phyloP scores from a whole-genome alignment of 2,797 vertebrate genomes.

The Graptemys geographica region DNA sequence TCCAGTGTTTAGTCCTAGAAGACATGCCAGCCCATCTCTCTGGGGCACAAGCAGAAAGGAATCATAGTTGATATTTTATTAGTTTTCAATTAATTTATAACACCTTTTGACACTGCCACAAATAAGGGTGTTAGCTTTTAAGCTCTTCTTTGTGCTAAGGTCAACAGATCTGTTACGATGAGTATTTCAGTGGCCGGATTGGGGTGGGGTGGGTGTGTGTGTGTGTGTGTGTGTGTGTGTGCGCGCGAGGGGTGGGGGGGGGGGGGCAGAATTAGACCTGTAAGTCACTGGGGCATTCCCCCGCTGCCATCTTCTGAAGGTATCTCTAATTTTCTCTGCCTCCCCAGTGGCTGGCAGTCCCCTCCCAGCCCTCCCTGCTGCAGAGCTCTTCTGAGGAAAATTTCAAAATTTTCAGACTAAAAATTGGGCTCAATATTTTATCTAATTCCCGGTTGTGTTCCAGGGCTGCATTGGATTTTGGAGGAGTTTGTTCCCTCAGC shows the following conservation, averaged over 20 bases:
- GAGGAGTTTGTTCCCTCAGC: neutral
- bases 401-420: neutral
- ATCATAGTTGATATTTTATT: too few species aligned
- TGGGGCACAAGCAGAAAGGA: neutral
- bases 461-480: neutral
- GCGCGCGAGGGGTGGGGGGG: too few species aligned
- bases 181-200: neutral
- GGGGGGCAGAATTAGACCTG: too few species aligned
- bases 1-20: neutral
- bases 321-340: neutral
- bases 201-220: too few species aligned
- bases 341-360: fast-evolving
- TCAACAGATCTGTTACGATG: neutral
- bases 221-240: too few species aligned
- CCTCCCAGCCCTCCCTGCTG: too few species aligned
- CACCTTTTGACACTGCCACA: neutral
- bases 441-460: fast-evolving
- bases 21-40: neutral
- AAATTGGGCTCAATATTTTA: neutral
- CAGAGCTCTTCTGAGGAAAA: neutral
- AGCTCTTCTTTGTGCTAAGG: neutral
- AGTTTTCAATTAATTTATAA: too few species aligned
- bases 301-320: too few species aligned
- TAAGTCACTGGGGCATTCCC: too few species aligned
- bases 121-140: neutral